Conservation (phyloP, 2,113 vertebrate species). For the Pseudolaguvia tuberculata region DNA sequence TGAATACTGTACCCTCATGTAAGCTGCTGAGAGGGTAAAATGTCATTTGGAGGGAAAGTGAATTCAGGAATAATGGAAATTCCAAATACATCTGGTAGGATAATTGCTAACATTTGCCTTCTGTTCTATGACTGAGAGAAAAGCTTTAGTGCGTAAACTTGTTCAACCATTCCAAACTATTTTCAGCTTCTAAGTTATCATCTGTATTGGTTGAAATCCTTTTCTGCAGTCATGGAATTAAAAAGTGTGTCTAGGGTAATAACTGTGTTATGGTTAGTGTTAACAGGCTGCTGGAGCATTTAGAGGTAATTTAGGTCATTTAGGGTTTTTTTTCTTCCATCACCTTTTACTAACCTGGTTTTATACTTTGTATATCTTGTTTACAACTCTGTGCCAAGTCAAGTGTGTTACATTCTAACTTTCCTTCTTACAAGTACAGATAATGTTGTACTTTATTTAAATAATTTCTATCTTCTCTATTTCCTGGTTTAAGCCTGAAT, state of each 20-base stretch:
- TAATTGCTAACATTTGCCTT: not conserved
- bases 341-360: too few relatives aligned
- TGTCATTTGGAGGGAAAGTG: not conserved
- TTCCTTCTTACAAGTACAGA: too few relatives aligned
- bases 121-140: not conserved
- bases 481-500: too few relatives aligned
- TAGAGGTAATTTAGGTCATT: too few relatives aligned
- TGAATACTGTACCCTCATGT: not conserved
- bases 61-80: not conserved
- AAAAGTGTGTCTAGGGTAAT: not conserved
- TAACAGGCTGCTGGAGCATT: not conserved
- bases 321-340: too few relatives aligned
- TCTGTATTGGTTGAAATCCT: not conserved
- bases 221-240: not conserved
- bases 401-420: too few relatives aligned
- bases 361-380: too few relatives aligned
- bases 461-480: too few relatives aligned
- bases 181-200: not conserved
- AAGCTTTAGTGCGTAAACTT: not conserved
- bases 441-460: too few relatives aligned
- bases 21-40: not conserved
- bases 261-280: not conserved
- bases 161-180: not conserved
- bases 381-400: too few relatives aligned
- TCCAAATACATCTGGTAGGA: constrained; percentile 4